Evolutionary conservation across 2,113 vertebrate genomes (phyloP), one percentile per base, ranked within the genome.

Genomic region (Rafetus swinhoei): DNA sequence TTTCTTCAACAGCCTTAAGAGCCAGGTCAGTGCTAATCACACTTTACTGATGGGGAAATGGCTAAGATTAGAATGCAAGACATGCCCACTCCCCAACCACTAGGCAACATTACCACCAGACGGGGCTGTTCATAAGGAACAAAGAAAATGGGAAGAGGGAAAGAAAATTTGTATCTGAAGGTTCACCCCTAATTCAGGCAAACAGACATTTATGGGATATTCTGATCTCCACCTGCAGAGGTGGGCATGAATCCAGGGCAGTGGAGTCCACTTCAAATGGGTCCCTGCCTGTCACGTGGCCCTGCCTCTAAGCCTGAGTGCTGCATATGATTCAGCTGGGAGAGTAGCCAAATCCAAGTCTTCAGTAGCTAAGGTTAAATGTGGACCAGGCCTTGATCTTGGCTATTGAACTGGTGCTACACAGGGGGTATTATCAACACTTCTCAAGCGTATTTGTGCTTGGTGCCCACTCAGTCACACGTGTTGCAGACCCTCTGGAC

Each of bases 391-490:
- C 19, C 74, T 65, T 60, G 89, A 24, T 32, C 69, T 60, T 32
- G 84, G 50, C 56, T 88, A 81, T 3, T 65, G 35, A 76, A 56
- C 32, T 62, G 79, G 45, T 32, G 35, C 29, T 45, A 53, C 52
- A 52, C 13, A 3, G 0, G 18, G 19, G 0, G 27, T 25, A 18
- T 54, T 55, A 81, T 62, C 62, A 54, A 11, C 9, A 32, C 0
- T 8, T 11, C 35, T 81, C 2, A 56, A 81, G 65, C 15, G 82
- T 21, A 89, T 65, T 13, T 87, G 76, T 57, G 57, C 14, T 54
- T 79, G 9, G 3, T 1, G 13, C 21, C 39, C 24, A 3, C 0
- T 0, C 4, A 45, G 16, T 14, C 16, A 69, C 32, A 18, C 32
- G 32, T 69, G 8, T 21, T 35, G 32, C 8, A 65, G 32, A 69